Conservation (phyloP, 35 echinoderm and acorn worm species). For the Anneissia japonica region DNA sequence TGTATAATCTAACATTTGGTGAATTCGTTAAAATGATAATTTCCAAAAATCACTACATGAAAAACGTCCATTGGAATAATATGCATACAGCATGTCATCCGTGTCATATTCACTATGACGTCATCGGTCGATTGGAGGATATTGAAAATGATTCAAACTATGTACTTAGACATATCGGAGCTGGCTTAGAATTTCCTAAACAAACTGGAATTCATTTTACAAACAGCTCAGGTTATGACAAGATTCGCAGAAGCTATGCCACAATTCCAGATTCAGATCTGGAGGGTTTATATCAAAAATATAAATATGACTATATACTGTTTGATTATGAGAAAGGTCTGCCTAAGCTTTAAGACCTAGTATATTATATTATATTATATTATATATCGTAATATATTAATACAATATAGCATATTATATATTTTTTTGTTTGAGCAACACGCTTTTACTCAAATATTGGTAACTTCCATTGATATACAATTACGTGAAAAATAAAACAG, state of each 20-base stretch:
- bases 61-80: constrained; percentile 51
- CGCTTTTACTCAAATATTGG: no score
- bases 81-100: constrained; percentile 48
- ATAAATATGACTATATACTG: constrained; percentile 20
- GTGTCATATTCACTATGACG: constrained; percentile 53
- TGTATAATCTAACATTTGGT: constrained; percentile 34
- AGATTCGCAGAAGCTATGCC: background rate
- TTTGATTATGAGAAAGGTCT: constrained; percentile 17
- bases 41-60: background rate
- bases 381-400: no score
- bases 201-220: background rate
- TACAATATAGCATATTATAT: no score
- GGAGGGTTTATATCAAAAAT: constrained; percentile 1
- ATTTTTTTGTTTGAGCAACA: no score
- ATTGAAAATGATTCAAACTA: constrained; percentile 42
- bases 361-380: no score
- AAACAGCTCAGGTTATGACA: constrained; percentile 4
- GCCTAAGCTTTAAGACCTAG: background rate
- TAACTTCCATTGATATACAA: no score
- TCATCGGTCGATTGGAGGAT: constrained; percentile 63
- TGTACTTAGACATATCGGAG: constrained; percentile 4
- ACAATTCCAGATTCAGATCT: constrained; percentile 9
- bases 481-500: no score
- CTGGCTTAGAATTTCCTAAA: background rate
- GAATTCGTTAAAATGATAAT: constrained; percentile 38